These are phyloP conservation scores for Onthophagus sagittarius DNA, from an alignment of 2,888 invertebrate genomes.

Conservation along the genomic window DNA sequence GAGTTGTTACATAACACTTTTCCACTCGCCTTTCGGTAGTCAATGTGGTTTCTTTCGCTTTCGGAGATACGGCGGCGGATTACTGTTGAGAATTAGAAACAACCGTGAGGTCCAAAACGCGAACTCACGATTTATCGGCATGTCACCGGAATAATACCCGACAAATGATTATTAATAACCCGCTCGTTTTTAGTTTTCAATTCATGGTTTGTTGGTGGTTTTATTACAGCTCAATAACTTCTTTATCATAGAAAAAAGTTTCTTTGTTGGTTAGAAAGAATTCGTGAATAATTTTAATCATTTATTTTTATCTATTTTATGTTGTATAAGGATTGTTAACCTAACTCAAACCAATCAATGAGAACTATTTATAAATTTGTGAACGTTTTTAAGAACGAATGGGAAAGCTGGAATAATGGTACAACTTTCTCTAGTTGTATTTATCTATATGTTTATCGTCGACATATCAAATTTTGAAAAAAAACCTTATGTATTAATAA, in stretches of 20 bases:
- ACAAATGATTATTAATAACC: background rate
- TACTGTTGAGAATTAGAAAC: background rate
- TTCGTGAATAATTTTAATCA: too few species aligned
- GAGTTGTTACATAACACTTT: background rate
- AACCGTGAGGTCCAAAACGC: background rate
- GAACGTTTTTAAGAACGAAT: too few species aligned
- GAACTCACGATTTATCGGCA: background rate
- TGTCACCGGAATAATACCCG: background rate
- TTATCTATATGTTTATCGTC: too few species aligned
- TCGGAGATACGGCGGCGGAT: background rate
- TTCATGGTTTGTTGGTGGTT: background rate
- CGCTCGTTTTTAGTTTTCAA: background rate
- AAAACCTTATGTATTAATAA: too few species aligned
- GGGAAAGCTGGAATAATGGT: too few species aligned
- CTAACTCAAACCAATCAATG: too few species aligned
- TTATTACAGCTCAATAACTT: background rate
- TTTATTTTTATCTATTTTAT: too few species aligned
- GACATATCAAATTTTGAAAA: too few species aligned
- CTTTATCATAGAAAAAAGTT: background rate
- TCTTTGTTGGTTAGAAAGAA: too few species aligned
- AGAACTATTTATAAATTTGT: too few species aligned
- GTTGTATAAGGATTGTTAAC: too few species aligned
- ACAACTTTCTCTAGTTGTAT: too few species aligned
- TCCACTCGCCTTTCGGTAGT: background rate
- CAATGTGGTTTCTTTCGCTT: background rate